Evolutionary conservation across 2,888 invertebrate genomes (phyloP).

Genomic region (Smittia aterrima): DNA sequence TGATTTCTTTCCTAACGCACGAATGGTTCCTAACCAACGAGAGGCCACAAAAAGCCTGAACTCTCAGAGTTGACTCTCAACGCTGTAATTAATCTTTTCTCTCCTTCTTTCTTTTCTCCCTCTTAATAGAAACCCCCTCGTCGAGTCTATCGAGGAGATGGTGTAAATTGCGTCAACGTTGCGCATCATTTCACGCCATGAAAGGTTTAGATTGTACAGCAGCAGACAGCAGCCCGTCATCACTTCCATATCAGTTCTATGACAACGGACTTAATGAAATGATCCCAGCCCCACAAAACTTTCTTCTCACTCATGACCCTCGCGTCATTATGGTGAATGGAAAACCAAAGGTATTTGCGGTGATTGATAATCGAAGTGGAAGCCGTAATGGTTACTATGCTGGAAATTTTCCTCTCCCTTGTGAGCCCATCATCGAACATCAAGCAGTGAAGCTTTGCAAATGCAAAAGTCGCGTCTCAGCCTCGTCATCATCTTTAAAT

Average conservation of each 20-base stretch:
- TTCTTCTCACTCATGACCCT: constrained; percentile 38
- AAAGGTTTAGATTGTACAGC: constrained; percentile 56
- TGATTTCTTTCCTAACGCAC: background rate
- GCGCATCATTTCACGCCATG: constrained; percentile 58
- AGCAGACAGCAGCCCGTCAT: constrained; percentile 57
- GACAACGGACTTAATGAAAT: constrained; percentile 49
- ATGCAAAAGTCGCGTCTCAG: constrained; percentile 29
- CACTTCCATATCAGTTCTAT: constrained; percentile 50
- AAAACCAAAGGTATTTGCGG: constrained; percentile 40
- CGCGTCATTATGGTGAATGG: constrained; percentile 35
- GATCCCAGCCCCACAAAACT: constrained; percentile 50
- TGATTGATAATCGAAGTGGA: constrained; percentile 26
- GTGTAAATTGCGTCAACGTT: constrained; percentile 69
- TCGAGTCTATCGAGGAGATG: constrained; percentile 65
- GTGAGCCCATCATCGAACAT: constrained; percentile 50
- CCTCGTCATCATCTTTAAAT: constrained; percentile 26
- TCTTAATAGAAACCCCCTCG: constrained; percentile 28
- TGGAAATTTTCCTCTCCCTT: constrained; percentile 56
- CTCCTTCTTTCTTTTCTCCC: background rate
- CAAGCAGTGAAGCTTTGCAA: constrained; percentile 23
- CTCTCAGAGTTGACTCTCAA: background rate
- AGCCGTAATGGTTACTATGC: constrained; percentile 57
- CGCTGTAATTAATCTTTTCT: background rate
- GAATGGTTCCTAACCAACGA: background rate
- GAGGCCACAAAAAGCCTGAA: background rate